These are phyloP conservation scores for Choloepus didactylus DNA, from an alignment of 2,797 vertebrate species.

Conservation along the genomic window DNA sequence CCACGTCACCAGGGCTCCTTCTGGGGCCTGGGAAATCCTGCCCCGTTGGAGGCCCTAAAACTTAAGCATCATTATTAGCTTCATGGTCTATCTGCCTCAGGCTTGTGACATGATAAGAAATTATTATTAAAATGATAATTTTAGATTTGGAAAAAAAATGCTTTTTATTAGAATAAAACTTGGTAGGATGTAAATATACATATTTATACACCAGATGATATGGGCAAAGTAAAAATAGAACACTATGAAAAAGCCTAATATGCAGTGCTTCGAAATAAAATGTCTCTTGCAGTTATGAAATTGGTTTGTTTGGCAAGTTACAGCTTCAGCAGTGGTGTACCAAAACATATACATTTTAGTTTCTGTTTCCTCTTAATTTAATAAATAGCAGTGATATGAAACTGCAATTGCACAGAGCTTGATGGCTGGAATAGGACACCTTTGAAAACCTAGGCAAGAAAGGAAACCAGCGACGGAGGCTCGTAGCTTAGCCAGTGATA, in stretches of 20 bases:
- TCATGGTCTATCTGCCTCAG: not conserved
- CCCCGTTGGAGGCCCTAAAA: not conserved
- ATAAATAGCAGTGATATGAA: constrained; percentile 62
- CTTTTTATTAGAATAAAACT: constrained; percentile 76
- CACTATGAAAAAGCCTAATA: constrained; percentile 21
- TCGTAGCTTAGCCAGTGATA: not conserved
- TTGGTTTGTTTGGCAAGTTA: constrained; percentile 9
- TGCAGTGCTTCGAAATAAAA: constrained; percentile 42
- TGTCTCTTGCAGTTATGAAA: not conserved
- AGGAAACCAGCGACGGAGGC: not conserved
- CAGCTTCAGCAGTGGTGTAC: not conserved
- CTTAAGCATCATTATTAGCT: not conserved
- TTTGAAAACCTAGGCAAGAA: not conserved
- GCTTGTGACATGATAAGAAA: constrained; percentile 21
- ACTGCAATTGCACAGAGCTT: not conserved
- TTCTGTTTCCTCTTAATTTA: constrained; percentile 54
- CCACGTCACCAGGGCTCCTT: not conserved
- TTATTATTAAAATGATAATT: constrained; percentile 79
- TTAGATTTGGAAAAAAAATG: constrained; percentile 60
- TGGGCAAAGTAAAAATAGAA: constrained; percentile 60
- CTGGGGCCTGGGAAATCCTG: not conserved
- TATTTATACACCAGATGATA: constrained; percentile 43
- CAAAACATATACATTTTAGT: constrained; percentile 22
- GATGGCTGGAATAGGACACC: not conserved
- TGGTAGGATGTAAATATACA: constrained; percentile 66